Evolutionary conservation across 2,797 vertebrate genomes (phyloP).

Genomic region (Spatula versicolor): DNA sequence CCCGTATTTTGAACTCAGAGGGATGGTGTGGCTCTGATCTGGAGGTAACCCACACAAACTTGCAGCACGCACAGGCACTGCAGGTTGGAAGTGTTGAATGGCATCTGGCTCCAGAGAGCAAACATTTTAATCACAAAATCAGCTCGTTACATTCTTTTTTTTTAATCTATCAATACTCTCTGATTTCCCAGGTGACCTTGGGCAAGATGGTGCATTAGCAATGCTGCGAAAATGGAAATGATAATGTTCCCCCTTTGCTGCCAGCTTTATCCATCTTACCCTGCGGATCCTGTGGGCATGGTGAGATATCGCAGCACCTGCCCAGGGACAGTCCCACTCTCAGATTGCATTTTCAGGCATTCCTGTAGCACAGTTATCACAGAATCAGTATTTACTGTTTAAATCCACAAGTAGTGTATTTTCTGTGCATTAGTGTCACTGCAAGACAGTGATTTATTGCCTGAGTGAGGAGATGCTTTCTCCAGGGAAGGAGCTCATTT

Average conservation of each 20-base stretch:
- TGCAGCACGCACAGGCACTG: not conserved
- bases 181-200: not conserved
- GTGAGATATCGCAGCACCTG: not conserved
- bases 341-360: not conserved
- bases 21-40: not conserved
- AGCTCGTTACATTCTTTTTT: not conserved
- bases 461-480: not conserved
- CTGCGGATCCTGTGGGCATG: not conserved
- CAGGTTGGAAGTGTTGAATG: not conserved
- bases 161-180: not conserved
- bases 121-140: not conserved
- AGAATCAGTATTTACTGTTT: not conserved
- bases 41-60: not conserved
- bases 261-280: not conserved
- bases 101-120: not conserved
- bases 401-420: not conserved
- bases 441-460: conserved; percentile 7
- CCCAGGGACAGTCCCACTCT: not conserved
- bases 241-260: not conserved
- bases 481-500: not conserved
- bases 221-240: not conserved
- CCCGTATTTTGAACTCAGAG: not conserved
- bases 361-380: not conserved
- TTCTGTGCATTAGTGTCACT: not conserved
- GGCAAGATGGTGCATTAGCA: not conserved